Base-by-base conservation (phyloP, 2,888 invertebrate species). In the Idaea dimidiata region DNA sequence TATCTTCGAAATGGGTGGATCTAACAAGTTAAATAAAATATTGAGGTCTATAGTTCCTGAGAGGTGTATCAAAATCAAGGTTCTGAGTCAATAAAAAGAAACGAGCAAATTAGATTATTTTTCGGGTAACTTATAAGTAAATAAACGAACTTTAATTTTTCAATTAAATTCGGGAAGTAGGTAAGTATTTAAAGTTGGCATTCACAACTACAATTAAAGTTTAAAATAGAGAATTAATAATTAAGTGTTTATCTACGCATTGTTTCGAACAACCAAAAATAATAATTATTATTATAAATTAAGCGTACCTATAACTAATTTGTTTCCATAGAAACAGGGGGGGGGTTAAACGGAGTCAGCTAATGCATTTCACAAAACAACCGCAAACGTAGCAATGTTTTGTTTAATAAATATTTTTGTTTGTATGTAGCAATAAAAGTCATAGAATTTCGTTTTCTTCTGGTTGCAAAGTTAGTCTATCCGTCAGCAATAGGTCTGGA, bases 371-470 rank as follows among this genome's bases (percentile, higher is more conserved):
- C 6, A 33, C 33, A 57, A 64, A 24, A 53, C 5, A 64, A 16
- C 61, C 61, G 33, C 31, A 58, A 57, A 61, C 58, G 54, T 24
- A 58, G 18, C 17, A 61, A 53, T 32, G 64, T 60, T 64, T 64
- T 64, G 59, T 64, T 62, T 55, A 59, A 64, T 62, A 62, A 64
- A 24, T 24, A n/a, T 59, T 16, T 57, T 56, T 56, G 58, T 60
- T 64, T 64, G 60, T 64, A 53, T 31, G 55, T 59, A 58, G 31
- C 53, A 59, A 61, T 58, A 57, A 59, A 66, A 61, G 58, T 59
- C 58, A 59, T 64, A 63, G 55, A 5, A 57, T 63, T n/a, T 24
- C 57, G 61, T 66, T 62, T 55, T 62, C 61, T 61, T 56, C 57
- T 66, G 53, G 16, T 18, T 24, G 17, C 17, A 61, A 43, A 10